Evolutionary conservation across 2,113 vertebrate genomes (phyloP).

Genomic region (Pelodiscus sinensis): DNA sequence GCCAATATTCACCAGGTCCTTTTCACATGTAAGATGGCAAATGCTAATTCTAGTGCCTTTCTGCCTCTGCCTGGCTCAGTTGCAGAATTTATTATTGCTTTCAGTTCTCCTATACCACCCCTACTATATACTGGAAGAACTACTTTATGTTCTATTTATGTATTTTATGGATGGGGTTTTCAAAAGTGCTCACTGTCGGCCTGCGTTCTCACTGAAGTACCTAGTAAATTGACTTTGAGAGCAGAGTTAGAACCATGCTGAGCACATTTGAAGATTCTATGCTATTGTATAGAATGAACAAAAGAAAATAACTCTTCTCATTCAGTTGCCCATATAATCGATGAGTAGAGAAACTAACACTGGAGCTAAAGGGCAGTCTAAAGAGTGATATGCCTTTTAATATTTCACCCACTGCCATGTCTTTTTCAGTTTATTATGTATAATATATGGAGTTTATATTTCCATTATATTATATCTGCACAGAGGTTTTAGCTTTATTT

Average conservation of each 20-base stretch:
- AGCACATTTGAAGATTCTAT: neutral
- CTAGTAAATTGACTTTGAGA: neutral
- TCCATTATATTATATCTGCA: neutral
- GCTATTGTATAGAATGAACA: neutral
- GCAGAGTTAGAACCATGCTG: neutral
- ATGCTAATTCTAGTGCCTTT: neutral
- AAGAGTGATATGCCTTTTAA: neutral
- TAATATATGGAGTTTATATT: neutral
- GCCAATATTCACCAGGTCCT: neutral
- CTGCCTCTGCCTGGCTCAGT: neutral
- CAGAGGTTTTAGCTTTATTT: neutral
- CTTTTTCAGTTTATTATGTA: neutral
- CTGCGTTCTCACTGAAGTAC: neutral
- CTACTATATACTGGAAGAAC: neutral
- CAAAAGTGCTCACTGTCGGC: neutral
- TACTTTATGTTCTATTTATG: neutral
- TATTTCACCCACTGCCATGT: neutral
- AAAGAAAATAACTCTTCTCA: neutral
- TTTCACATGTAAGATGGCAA: neutral
- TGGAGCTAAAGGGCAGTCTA: neutral
- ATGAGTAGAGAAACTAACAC: neutral
- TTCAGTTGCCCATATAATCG: neutral
- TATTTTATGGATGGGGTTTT: neutral
- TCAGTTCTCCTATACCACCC: neutral
- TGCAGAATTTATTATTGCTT: neutral